Percentiles rank a stretch among this genome's conserved stretches.
phyloP scores from a whole-genome alignment of 2,797 vertebrate species.

The Gymnocypris eckloni region DNA sequence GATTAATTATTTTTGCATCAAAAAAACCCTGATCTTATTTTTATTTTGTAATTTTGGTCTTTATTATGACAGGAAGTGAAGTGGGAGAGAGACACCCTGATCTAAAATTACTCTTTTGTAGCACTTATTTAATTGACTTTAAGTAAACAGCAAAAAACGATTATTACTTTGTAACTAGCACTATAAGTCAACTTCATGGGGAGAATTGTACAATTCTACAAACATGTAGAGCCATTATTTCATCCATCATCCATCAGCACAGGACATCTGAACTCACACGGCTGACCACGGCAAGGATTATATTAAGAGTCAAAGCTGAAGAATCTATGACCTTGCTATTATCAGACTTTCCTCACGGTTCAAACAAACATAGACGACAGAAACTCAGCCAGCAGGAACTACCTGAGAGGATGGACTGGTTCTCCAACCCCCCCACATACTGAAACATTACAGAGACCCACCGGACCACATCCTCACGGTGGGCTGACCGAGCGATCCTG shows the following conservation, averaged over 20 bases:
- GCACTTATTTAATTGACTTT: too few relatives aligned
- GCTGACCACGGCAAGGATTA: background rate
- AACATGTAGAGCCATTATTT: background rate
- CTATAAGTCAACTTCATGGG: background rate
- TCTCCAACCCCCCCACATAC: conserved; percentile 4
- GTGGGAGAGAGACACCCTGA: too few relatives aligned
- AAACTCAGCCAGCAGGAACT: conserved; percentile 17
- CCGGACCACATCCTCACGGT: conserved; percentile 73
- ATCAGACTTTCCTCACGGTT: background rate
- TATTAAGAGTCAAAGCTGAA: background rate
- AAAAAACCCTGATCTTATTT: background rate
- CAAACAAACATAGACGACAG: background rate
- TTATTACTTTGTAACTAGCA: background rate
- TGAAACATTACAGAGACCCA: conserved; percentile 61
- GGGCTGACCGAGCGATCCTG: conserved; percentile 4
- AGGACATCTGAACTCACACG: too few relatives aligned
- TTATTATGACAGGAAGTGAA: too few relatives aligned
- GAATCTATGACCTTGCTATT: background rate
- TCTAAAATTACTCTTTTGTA: too few relatives aligned
- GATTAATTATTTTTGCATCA: background rate
- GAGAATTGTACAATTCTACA: background rate
- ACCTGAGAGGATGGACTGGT: conserved; percentile 36
- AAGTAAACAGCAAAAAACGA: background rate
- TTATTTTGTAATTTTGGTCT: too few relatives aligned
- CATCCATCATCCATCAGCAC: background rate